phyloP scores from a whole-genome alignment of 92 coral and sea anemone species.

The Epizoanthus ramosus region DNA sequence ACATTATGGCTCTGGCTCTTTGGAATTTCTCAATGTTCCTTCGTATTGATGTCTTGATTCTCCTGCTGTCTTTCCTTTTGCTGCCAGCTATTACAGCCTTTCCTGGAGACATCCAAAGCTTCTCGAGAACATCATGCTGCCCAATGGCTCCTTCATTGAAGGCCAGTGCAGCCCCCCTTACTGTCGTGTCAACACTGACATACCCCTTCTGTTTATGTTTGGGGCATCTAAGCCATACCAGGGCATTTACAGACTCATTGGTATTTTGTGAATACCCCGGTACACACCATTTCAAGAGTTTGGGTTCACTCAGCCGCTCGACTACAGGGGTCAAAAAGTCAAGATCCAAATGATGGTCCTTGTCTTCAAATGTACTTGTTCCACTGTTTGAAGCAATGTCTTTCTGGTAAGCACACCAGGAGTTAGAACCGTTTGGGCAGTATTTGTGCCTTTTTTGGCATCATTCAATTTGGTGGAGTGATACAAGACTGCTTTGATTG shows the following conservation, averaged over 20 bases:
- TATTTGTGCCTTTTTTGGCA: background rate
- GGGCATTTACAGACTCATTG: slow-evolving; percentile 44
- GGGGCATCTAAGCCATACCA: slow-evolving; percentile 49
- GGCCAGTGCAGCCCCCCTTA: slow-evolving; percentile 33
- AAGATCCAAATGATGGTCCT: slow-evolving; percentile 23
- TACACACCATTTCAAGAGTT: slow-evolving; percentile 39
- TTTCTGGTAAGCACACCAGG: slow-evolving; percentile 11
- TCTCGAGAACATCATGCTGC: slow-evolving; percentile 28
- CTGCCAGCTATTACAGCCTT: slow-evolving; percentile 15
- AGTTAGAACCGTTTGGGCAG: slow-evolving; percentile 2
- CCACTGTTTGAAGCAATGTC: background rate
- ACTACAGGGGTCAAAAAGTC: slow-evolving; percentile 32
- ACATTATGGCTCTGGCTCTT: slow-evolving; percentile 28
- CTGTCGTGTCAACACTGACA: slow-evolving; percentile 36
- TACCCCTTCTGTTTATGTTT: slow-evolving; percentile 38
- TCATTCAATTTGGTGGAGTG: background rate
- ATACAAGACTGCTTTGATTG: slow-evolving; percentile 10
- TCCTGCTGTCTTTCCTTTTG: slow-evolving; percentile 31
- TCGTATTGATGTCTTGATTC: slow-evolving; percentile 14
- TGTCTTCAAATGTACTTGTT: slow-evolving; percentile 17
- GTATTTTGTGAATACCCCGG: slow-evolving; percentile 51
- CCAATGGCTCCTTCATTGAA: slow-evolving; percentile 39
- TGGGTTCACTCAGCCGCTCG: slow-evolving; percentile 34
- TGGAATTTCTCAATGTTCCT: slow-evolving; percentile 29
- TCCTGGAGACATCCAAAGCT: slow-evolving; percentile 43